Conservation (phyloP, 1,140 invertebrate genomes). For the Lepidurus apus region DNA sequence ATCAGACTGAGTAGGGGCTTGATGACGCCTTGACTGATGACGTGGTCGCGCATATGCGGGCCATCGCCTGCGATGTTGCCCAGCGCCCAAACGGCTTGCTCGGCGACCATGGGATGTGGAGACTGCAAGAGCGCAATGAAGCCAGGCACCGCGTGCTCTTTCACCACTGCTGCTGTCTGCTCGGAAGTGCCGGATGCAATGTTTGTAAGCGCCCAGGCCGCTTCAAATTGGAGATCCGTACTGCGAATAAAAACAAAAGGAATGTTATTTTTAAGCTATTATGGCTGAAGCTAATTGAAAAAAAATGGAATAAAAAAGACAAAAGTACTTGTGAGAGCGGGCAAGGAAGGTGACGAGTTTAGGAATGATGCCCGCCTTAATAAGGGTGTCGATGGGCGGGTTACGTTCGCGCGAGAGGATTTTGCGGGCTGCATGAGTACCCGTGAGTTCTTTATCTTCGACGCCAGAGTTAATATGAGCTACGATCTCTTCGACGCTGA, state of each 20-base stretch:
- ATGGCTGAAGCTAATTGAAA: neutral
- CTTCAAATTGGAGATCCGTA: conserved; percentile 89
- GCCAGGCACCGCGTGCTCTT: conserved; percentile 76
- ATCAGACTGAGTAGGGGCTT: conserved; percentile 61
- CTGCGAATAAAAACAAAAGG: conserved; percentile 49
- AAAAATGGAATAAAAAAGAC: neutral
- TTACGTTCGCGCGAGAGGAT: conserved; percentile 85
- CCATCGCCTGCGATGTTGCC: conserved; percentile 96
- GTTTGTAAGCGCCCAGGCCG: conserved; percentile 96
- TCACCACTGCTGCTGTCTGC: conserved; percentile 81
- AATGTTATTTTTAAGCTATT: conserved; percentile 24
- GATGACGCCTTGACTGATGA: conserved; percentile 59
- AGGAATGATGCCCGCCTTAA: conserved; percentile 78
- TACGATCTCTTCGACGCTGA: conserved; percentile 44
- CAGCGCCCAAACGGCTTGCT: conserved; percentile 96
- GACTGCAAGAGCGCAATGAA: conserved; percentile 73
- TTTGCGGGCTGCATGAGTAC: conserved; percentile 74
- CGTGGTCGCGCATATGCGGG: conserved; percentile 64
- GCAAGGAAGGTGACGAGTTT: conserved; percentile 72
- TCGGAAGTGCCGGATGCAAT: conserved; percentile 90
- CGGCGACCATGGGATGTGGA: conserved; percentile 71
- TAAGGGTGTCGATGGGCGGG: conserved; percentile 89
- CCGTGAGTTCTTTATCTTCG: conserved; percentile 55
- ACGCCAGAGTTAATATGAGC: conserved; percentile 58
- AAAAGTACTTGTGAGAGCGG: conserved; percentile 60